Conservation (phyloP, 2,113 vertebrate genomes). For the Phylloscopus trochiloides region DNA sequence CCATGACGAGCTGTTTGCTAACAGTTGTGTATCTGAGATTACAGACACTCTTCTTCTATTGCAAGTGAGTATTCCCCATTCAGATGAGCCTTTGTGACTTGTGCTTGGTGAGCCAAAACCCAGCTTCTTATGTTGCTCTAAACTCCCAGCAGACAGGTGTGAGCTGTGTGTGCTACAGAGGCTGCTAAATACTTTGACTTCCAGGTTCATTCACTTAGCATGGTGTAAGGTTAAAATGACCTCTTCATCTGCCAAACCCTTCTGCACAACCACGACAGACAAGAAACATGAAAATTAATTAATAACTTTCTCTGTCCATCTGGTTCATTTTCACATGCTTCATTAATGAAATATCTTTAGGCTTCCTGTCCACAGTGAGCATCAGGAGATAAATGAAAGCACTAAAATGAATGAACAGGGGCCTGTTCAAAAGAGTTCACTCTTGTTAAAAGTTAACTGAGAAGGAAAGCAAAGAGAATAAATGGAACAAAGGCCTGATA, state of each 20-base stretch:
- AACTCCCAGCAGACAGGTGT: neutral
- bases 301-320: neutral
- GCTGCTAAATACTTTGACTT: neutral
- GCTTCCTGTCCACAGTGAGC: neutral
- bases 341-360: slow-evolving; percentile 16
- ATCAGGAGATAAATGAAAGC: neutral
- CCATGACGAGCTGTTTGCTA: neutral
- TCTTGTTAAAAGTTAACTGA: slow-evolving; percentile 1
- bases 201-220: neutral
- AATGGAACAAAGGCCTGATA: neutral
- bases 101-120: neutral
- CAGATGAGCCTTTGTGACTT: neutral
- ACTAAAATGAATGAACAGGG: neutral
- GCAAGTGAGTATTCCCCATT: neutral
- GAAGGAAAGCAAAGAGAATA: slow-evolving; percentile 15
- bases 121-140: neutral
- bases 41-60: neutral
- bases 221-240: neutral
- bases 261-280: neutral
- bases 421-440: neutral
- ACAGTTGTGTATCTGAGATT: neutral
- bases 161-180: neutral
- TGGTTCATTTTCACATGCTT: neutral
- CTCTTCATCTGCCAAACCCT: neutral
- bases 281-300: neutral